Percentiles rank a stretch among this genome's conserved stretches.
Conservation (phyloP, 2,888 invertebrate genomes). For the Dioctria rufipes region DNA sequence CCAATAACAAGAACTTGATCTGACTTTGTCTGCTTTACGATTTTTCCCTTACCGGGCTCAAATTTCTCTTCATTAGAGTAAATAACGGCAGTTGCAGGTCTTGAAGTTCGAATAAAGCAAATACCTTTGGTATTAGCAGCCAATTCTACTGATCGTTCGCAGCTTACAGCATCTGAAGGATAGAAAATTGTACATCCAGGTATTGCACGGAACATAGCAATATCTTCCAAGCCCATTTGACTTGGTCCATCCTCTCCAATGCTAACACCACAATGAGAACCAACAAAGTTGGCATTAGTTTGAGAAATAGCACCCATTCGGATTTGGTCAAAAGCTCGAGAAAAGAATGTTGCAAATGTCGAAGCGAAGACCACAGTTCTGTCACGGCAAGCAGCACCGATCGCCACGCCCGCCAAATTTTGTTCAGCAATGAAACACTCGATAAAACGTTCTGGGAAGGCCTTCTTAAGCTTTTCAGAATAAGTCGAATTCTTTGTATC, state of each 20-base stretch:
- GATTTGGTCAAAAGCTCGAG: conserved; percentile 97
- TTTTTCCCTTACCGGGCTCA: conserved; percentile 83
- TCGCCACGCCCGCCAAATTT: conserved; percentile 95
- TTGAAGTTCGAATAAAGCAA: conserved; percentile 95
- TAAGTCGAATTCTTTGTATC: conserved; percentile 99
- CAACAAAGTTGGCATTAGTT: conserved; percentile 96
- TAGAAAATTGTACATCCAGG: conserved; percentile 87
- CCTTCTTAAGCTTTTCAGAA: conserved; percentile 90
- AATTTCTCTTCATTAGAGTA: conserved; percentile 90
- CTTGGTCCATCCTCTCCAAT: conserved; percentile 99
- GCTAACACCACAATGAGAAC: conserved; percentile 98
- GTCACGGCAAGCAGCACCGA: conserved; percentile 93
- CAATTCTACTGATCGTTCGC: conserved; percentile 94
- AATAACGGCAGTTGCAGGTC: conserved; percentile 90
- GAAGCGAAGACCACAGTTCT: conserved; percentile 95
- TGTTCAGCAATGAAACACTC: conserved; percentile 99
- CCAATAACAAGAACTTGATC: conserved; percentile 93
- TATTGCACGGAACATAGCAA: conserved; percentile 94
- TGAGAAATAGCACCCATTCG: conserved; percentile 99
- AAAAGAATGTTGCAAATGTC: conserved; percentile 98
- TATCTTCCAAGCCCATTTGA: conserved; percentile 99
- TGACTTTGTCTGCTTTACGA: conserved; percentile 81
- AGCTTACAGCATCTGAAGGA: conserved; percentile 93
- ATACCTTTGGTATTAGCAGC: conserved; percentile 96
- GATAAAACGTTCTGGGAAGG: conserved; percentile 81